Base-by-base conservation (phyloP, 1,140 invertebrate species). In the Drosophila tsacasi region DNA sequence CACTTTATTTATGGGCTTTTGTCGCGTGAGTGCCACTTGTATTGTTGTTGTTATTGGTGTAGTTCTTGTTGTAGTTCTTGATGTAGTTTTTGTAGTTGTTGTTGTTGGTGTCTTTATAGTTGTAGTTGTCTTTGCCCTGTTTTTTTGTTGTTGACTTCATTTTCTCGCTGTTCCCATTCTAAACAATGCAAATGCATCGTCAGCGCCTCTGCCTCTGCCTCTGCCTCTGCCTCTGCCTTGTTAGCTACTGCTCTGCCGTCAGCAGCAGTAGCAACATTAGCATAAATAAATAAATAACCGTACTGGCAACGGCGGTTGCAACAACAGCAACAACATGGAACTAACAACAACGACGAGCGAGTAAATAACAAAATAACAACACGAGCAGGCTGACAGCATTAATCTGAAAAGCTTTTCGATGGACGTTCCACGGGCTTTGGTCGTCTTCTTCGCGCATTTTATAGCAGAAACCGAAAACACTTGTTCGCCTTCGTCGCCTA, bases 281-380 rank as follows among this genome's bases (percentile, higher is more conserved):
- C 85, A 89, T 89, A 89, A 89, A 89, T 89, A 87, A 87, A 87
- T 87, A 89, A 90, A 89, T 90, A 89, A 89, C 85, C 65, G 78
- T 90, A 81, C 77, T 69, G 39, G 61, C 72, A 77, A 52, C 64
- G 27, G 23, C 35, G 72, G 39, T 39, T 42, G 30, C 71, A 73
- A 25, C 23, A 25, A 35, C 57, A 72, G 65, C 65, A 80, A 21
- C 40, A 42, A 42, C 32, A 19, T 87, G 83, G 10, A 9, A 44
- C 44, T 71, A 59, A 62, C 66, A 59, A 62, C 66, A 74, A 73
- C 64, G 67, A 4, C 44, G 55, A 74, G 79, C 71, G 50, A 71
- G 71, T 71, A 79, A 89, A 81, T 74, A 89, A 87, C 55, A 82
- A 76, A 40, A 54, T 50, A 78, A 72, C 73, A 74, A 64, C 61